Evolutionary conservation across 2,888 invertebrate species (phyloP), one percentile per base, ranked within the genome.

Genomic region (Heliconius ethilla): DNA sequence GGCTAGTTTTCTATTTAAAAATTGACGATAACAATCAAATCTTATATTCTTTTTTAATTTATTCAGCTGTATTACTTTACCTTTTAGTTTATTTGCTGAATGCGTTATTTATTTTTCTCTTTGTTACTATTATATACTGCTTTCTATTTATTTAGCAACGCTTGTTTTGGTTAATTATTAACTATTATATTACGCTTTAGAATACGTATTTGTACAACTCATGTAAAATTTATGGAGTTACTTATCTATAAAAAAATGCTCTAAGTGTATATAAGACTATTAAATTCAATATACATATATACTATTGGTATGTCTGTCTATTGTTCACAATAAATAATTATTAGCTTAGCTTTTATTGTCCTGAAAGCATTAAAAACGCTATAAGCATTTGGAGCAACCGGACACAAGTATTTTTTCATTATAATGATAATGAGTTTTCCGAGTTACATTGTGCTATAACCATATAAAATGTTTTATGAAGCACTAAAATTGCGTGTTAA

Each of bases 1-100:
- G 91, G 91, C 89, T 92, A 91, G 88, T 89, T 88, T 87, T 90
- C 86, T 92, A 92, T 93, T 92, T 92, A 90, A 89, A 82, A 89
- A 90, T 89, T 92, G 92, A 92, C 91, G 86, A 89, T 86, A 86
- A 88, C 88, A 88, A 89, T 89, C 88, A 87, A 91, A 86, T 89
- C 89, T 87, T 88, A 89, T 86, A 86, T 85, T 84, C 82, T 84
- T 83, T 22, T 59, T 86, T 87, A 87, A 87, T 84, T 87, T 87
- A 87, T 87, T 83, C 84, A 83, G 72, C 70, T 75, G 80, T 77
- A 76, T 82, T 81, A 77, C 76, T 81, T 67, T 82, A 79, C 81
- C 70, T 79, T 77, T 75, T 75, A 80, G 81, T 82, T 83, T 81
- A 78, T 84, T 83, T 82, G 84, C 85, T 85, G 81, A 85, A 84